phyloP scores from a whole-genome alignment of 2,888 invertebrate species.

The Conus canariensis region DNA sequence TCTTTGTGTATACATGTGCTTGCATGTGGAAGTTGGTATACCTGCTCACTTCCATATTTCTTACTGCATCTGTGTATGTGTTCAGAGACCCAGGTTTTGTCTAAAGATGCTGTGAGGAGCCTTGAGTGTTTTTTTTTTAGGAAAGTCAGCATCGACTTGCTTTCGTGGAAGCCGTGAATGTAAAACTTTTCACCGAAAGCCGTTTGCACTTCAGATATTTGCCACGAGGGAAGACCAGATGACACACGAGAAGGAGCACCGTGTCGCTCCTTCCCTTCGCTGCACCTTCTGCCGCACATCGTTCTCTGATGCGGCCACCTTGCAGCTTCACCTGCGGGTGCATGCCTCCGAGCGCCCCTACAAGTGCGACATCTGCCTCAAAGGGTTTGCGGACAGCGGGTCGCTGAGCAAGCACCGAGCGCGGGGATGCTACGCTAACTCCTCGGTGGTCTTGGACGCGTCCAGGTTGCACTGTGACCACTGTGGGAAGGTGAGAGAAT shows the following conservation, averaged over 20 bases:
- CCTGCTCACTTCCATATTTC: too few species aligned
- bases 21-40: too few species aligned
- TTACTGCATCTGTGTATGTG: too few species aligned
- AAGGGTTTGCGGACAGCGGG: conserved; percentile 36
- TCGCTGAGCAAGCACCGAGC: conserved; percentile 39
- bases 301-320: conserved; percentile 4
- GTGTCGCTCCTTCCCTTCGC: conserved; percentile 31
- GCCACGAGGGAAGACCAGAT: conserved; percentile 8
- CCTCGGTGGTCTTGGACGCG: background rate
- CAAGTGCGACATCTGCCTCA: conserved; percentile 27
- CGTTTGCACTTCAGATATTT: conserved; percentile 14
- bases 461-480: conserved; percentile 27
- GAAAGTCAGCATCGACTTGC: too few species aligned
- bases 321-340: background rate
- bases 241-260: conserved; percentile 33
- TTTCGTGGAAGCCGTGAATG: too few species aligned
- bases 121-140: too few species aligned
- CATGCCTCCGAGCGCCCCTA: conserved; percentile 23
- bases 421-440: conserved; percentile 32
- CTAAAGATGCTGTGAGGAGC: too few species aligned
- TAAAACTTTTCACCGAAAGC: too few species aligned
- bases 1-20: too few species aligned
- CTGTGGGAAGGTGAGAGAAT: conserved; percentile 35
- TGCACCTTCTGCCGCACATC: conserved; percentile 37
- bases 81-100: too few species aligned